Evolutionary conservation across 2,797 vertebrate genomes (phyloP).

Genomic region (Pyrocephalus nanus): DNA sequence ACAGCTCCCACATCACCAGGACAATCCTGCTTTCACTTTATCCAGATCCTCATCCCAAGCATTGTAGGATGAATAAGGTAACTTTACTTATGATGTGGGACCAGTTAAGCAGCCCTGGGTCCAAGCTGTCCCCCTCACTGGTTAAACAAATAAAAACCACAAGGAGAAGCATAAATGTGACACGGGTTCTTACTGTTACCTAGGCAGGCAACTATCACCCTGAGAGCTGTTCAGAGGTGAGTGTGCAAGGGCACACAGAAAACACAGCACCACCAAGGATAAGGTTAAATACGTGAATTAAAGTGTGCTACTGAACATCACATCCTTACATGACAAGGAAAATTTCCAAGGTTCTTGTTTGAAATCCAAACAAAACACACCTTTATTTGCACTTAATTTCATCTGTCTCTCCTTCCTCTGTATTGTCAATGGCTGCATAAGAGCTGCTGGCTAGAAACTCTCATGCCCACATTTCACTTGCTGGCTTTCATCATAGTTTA

Average conservation of each 20-base stretch:
- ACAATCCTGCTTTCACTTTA: neutral
- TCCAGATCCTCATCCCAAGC: neutral
- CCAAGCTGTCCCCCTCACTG: neutral
- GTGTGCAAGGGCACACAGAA: neutral
- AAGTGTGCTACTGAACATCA: neutral
- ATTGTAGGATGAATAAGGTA: neutral
- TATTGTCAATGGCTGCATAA: neutral
- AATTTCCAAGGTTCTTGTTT: neutral
- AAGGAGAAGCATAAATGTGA: neutral
- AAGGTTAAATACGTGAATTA: neutral
- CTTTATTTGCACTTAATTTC: neutral
- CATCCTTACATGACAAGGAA: neutral
- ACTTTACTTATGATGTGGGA: neutral
- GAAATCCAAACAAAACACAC: neutral
- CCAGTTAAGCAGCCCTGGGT: neutral
- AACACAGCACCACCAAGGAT: neutral
- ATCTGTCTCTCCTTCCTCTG: neutral
- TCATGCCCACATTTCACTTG: neutral
- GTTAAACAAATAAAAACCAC: neutral
- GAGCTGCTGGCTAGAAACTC: neutral
- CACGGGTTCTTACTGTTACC: neutral
- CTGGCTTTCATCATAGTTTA: neutral
- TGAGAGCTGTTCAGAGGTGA: neutral
- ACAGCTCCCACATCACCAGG: accelerated
- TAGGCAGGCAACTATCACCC: neutral